Evolutionary conservation across 2,113 vertebrate genomes (phyloP).

Genomic region (Antechinus flavipes): DNA sequence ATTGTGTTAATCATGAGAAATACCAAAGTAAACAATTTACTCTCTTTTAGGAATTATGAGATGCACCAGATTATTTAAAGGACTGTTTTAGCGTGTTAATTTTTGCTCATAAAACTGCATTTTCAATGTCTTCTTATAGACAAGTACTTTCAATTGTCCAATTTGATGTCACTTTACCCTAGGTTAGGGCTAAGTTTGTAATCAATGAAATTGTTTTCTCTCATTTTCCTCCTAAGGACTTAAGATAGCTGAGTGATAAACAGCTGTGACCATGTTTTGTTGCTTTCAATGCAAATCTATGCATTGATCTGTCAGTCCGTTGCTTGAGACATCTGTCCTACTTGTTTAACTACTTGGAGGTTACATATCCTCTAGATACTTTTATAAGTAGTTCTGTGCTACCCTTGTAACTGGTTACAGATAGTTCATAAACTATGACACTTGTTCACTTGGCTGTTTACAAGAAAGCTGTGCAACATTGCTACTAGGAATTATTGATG

Average conservation of each 20-base stretch:
- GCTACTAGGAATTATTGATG: background rate
- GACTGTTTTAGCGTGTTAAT: background rate
- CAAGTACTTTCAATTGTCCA: background rate
- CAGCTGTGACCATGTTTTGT: background rate
- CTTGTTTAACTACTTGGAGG: background rate
- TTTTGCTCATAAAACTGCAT: background rate
- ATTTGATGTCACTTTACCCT: background rate
- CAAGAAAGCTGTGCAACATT: background rate
- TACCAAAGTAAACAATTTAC: background rate
- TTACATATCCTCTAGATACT: background rate
- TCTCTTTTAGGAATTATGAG: background rate
- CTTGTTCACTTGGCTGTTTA: background rate
- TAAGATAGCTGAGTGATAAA: background rate
- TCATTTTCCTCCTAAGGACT: background rate
- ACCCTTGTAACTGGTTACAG: background rate
- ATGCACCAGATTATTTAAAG: background rate
- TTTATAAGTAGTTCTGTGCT: background rate
- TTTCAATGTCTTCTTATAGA: background rate
- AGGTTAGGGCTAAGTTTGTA: background rate
- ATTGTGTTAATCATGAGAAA: background rate
- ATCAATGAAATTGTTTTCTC: conserved; percentile 9
- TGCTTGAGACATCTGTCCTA: background rate
- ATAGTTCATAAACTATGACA: background rate
- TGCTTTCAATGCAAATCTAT: background rate
- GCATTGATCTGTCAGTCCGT: background rate